Evolutionary conservation across 1,140 invertebrate genomes (phyloP).

Genomic region (Gonioctena quinquepunctata): DNA sequence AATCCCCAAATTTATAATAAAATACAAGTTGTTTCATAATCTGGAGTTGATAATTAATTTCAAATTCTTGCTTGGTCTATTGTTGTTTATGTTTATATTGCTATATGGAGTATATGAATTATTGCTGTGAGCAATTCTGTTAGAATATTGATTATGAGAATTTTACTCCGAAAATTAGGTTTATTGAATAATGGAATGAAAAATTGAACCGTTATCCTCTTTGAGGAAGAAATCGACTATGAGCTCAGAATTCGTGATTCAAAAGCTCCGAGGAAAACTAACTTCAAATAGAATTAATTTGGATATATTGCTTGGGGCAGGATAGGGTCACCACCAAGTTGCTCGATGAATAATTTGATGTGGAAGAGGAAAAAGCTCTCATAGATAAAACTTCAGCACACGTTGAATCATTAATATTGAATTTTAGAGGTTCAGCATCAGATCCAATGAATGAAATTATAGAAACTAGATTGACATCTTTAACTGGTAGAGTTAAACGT

Average conservation of each 20-base stretch:
- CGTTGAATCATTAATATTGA: not conserved
- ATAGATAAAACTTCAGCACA: not conserved
- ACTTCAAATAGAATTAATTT: not conserved
- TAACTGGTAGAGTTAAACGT: not conserved
- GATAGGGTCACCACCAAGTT: not conserved
- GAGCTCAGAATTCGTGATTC: not conserved
- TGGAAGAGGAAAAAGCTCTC: not conserved
- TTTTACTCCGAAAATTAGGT: too few species aligned
- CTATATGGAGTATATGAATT: too few species aligned
- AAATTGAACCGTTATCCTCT: not conserved
- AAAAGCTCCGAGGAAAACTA: not conserved
- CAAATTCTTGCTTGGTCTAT: too few species aligned
- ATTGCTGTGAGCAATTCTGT: too few species aligned
- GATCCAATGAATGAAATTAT: not conserved
- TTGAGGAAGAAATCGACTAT: not conserved
- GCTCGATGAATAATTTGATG: not conserved
- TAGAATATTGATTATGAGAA: too few species aligned
- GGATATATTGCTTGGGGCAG: not conserved
- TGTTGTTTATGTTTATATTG: too few species aligned
- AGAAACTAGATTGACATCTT: not conserved
- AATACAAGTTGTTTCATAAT: too few species aligned
- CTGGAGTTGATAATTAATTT: too few species aligned
- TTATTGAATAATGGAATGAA: not conserved
- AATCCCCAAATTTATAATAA: too few species aligned
- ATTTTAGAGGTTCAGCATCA: not conserved